Evolutionary conservation across 2,797 vertebrate genomes (phyloP), one percentile per base, ranked within the genome.

Genomic region (Macrochelys suwanniensis): DNA sequence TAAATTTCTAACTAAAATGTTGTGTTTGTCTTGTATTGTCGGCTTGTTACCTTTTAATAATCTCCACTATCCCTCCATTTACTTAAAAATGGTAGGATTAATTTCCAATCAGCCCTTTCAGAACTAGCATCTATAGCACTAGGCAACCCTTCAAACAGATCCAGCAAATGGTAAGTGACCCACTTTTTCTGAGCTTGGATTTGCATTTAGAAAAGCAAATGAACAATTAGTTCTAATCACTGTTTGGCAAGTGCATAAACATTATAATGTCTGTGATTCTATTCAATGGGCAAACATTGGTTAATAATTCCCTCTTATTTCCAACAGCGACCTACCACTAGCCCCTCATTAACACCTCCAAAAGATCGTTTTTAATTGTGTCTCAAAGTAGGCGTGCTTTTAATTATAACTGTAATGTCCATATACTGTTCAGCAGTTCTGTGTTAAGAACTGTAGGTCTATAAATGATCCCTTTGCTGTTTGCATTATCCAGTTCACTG

Each of bases 121-220:
- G 59, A 93, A 79, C 88, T 54, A 42, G 19, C 45, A 4, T 82
- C 85, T 54, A 7, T 88, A 50, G 26, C 89, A 61, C 76, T 89
- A 65, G 42, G 25, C 37, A 84, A 15, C 74, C 84, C 87, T 95
- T 10, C 85, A 95, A 96, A 78, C 28, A 89, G n/a, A 84, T 54
- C 10, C 2, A 88, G 92, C 50, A 59, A 84, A 74, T 21, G 25
- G 31, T 93, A 89, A 65, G 13, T 21, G 51, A 80, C 89, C 56
- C 8, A 49, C 26, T 89, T 81, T 93, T 95, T 88, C 90, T 54
- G 54, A 54, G 88, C 51, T 51, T 88, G 85, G 23, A 4, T 88
- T 45, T 87, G 85, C 51, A 17, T 45, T 51, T 96, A 95, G 93
- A 94, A 95, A 96, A 97, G n/a, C 80, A 97, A 95, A 90, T 68